Conservation (phyloP, 2,113 vertebrate genomes). For the Anarrhichthys ocellatus region DNA sequence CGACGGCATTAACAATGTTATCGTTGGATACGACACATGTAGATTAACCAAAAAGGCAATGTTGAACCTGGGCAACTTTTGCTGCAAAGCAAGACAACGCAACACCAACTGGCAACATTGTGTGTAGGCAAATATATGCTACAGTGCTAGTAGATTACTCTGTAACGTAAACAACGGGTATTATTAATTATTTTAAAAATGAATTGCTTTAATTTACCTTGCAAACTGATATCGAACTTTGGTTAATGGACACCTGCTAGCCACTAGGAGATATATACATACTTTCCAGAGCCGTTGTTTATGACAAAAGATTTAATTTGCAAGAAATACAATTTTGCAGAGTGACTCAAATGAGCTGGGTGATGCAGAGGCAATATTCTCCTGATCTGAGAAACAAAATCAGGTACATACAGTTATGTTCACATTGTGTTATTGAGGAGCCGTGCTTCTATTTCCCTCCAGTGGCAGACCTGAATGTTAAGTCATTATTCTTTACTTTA, state of each 20-base stretch:
- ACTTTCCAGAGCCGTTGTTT: background rate
- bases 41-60: background rate
- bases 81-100: background rate
- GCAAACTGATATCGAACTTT: background rate
- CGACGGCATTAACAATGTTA: no score
- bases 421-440: background rate
- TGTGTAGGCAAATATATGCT: background rate
- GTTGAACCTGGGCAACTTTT: background rate
- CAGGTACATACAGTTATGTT: background rate
- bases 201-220: background rate
- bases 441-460: background rate
- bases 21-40: no score
- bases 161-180: background rate
- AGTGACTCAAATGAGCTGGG: background rate
- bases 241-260: background rate
- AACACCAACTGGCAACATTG: background rate
- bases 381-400: background rate
- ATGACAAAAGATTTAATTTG: background rate
- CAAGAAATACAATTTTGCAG: background rate
- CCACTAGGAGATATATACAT: background rate
- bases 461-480: background rate
- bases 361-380: background rate
- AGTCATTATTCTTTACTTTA: background rate
- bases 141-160: background rate
- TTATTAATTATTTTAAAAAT: background rate